Base-by-base conservation (phyloP, 2,888 invertebrate species). In the Phaedon cochleariae region DNA sequence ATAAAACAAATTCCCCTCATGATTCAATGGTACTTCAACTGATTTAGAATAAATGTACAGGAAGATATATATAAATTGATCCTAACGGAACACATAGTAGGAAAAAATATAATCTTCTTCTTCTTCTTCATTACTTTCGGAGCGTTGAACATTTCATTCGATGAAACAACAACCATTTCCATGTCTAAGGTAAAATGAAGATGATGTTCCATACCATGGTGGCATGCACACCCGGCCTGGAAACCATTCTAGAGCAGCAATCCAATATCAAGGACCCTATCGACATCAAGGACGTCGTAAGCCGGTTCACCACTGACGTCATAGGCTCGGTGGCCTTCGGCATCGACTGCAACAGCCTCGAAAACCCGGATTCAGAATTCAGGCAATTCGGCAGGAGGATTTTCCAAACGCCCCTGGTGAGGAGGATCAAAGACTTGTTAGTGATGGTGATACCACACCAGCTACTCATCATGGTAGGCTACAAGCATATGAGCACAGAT, bases 121-220 rank as follows among this genome's bases (percentile, higher is more conserved):
- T n/a, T n/a, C n/a, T n/a, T n/a, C n/a, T n/a, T n/a, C n/a, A n/a
- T n/a, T n/a, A n/a, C n/a, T n/a, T n/a, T n/a, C n/a, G n/a, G n/a
- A n/a, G n/a, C n/a, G n/a, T n/a, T n/a, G n/a, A n/a, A n/a, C n/a
- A n/a, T n/a, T n/a, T n/a, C n/a, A n/a, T n/a, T n/a, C n/a, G n/a
- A n/a, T n/a, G n/a, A n/a, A n/a, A n/a, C n/a, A n/a, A n/a, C 26
- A 26, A 26, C 26, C 26, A 26, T 26, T 41, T 2, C 12, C 15
- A 4, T 10, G 15, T 65, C 61, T 17, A 9, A 69, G 69, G 88
- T 2, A 90, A 90, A 79, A 82, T 92, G 70, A 91, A 89, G 78
- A 85, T 83, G 22, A 89, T 91, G 88, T 90, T 88, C 71, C 84
- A 84, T 0, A 85, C 87, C 0, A 84, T 90, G 12, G 84, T 87